These are phyloP conservation scores for Ornithoptera alexandrae DNA, from an alignment of 2,888 invertebrate species.

Conservation along the genomic window DNA sequence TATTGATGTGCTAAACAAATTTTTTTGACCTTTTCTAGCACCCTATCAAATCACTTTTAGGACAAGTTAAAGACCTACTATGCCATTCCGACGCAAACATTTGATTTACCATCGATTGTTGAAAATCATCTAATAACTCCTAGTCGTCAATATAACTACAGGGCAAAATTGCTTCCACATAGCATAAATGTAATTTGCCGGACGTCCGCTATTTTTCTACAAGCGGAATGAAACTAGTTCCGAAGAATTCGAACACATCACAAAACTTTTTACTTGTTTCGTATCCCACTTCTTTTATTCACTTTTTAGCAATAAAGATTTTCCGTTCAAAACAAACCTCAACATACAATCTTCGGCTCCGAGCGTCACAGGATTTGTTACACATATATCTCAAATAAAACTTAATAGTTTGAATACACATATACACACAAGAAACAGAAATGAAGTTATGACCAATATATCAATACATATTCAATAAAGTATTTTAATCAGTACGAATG, in stretches of 20 bases:
- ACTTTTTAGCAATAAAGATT: conserved; percentile 5
- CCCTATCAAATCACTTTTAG: too few species aligned
- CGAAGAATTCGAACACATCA: neutral
- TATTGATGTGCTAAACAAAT: too few species aligned
- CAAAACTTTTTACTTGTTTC: neutral
- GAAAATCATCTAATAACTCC: neutral
- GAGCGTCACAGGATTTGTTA: neutral
- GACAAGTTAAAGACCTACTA: too few species aligned
- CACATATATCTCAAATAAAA: neutral
- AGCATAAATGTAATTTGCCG: neutral
- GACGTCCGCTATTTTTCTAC: neutral
- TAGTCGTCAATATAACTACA: neutral
- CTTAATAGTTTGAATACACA: neutral
- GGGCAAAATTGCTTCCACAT: neutral
- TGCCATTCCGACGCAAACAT: too few species aligned
- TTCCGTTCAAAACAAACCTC: neutral
- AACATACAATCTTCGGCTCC: neutral
- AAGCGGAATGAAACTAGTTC: neutral
- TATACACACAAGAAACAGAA: too few species aligned
- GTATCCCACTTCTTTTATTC: conserved; percentile 1
- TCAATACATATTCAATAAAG: too few species aligned
- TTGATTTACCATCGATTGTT: neutral
- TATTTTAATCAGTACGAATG: too few species aligned
- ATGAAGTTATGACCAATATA: too few species aligned
- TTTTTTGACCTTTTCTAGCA: too few species aligned